Percentiles rank a stretch among this genome's conserved stretches.
Conservation (phyloP, 2,113 vertebrate species). For the Megaceryle torquata region DNA sequence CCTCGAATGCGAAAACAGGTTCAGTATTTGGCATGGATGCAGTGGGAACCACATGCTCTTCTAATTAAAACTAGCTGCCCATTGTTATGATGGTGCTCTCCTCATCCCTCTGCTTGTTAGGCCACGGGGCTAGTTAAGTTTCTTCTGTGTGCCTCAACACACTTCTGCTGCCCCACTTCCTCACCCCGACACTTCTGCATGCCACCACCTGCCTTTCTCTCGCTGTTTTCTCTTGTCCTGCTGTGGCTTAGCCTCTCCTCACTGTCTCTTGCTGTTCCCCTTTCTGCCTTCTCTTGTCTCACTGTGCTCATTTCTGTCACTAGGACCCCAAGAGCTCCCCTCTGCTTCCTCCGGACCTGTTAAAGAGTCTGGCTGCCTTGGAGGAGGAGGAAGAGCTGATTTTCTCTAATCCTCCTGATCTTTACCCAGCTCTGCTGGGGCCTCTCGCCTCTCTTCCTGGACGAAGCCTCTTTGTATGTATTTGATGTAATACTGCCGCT, state of each 20-base stretch:
- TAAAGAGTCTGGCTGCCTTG: slow-evolving; percentile 98
- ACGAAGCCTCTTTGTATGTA: slow-evolving; percentile 99
- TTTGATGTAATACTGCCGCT: slow-evolving; percentile 75
- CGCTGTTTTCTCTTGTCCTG: neutral
- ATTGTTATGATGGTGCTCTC: neutral
- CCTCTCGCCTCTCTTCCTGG: slow-evolving; percentile 96
- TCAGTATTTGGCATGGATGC: neutral
- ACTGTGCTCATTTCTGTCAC: slow-evolving; percentile 82
- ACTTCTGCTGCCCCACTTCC: neutral
- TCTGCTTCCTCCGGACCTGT: slow-evolving; percentile 99
- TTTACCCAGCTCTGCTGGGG: slow-evolving; percentile 96
- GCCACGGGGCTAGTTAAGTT: neutral
- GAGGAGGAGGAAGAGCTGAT: slow-evolving; percentile 98
- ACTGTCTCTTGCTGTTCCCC: slow-evolving; percentile 23
- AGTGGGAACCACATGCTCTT: neutral
- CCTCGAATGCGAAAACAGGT: neutral
- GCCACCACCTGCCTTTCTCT: neutral
- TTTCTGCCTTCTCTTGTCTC: slow-evolving; percentile 68
- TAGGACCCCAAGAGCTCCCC: slow-evolving; percentile 98
- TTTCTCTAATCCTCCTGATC: slow-evolving; percentile 98
- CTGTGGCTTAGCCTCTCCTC: neutral
- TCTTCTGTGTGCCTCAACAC: neutral
- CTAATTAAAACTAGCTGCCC: neutral
- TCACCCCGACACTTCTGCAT: slow-evolving; percentile 23
- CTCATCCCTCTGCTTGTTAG: fast-evolving